These are phyloP conservation scores for Agrypnia vestita DNA, from an alignment of 1,140 invertebrate species.

Conservation along the genomic window DNA sequence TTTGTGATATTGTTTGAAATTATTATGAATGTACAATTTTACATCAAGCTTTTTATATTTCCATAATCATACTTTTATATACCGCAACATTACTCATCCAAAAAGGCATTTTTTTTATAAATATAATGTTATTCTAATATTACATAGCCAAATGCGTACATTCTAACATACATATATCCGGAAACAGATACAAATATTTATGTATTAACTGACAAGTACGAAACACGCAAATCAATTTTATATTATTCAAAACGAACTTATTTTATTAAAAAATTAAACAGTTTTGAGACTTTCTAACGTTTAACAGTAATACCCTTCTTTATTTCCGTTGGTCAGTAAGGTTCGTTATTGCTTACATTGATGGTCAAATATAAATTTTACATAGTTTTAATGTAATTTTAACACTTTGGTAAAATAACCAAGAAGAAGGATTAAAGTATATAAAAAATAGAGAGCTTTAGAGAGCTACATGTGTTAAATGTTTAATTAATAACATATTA, in stretches of 20 bases:
- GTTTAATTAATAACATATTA: no score
- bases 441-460: neutral
- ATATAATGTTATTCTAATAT: slow-evolving; percentile 47
- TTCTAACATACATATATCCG: slow-evolving; percentile 44
- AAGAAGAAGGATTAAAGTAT: neutral
- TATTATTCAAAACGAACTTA: neutral
- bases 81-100: slow-evolving; percentile 56
- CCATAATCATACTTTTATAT: slow-evolving; percentile 59
- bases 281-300: neutral
- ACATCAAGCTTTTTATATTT: slow-evolving; percentile 59
- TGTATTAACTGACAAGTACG: neutral
- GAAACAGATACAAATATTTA: slow-evolving; percentile 19
- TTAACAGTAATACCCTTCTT: slow-evolving; percentile 19
- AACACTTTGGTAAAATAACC: neutral
- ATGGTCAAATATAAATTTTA: slow-evolving; percentile 6
- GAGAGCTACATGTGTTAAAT: no score
- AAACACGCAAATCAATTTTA: neutral
- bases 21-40: slow-evolving; percentile 60
- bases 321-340: slow-evolving; percentile 9
- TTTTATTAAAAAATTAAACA: neutral
- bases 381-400: neutral
- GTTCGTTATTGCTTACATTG: slow-evolving; percentile 36
- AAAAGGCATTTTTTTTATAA: slow-evolving; percentile 60
- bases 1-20: slow-evolving; percentile 61
- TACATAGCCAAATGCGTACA: slow-evolving; percentile 29